Evolutionary conservation across 2,113 vertebrate genomes (phyloP).

Genomic region (Eupsittula cactorum): DNA sequence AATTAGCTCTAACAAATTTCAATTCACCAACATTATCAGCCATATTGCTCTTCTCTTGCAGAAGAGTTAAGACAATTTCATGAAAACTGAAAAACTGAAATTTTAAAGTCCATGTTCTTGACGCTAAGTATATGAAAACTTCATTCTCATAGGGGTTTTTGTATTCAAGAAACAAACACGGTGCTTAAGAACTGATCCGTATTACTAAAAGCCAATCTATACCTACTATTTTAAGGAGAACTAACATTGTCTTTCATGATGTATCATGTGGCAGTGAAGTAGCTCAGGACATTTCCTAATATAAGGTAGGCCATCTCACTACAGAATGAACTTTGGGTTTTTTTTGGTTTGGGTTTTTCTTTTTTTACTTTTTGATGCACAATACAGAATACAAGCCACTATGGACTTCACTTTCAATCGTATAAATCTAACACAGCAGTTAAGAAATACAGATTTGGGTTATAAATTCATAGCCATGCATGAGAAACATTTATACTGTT

Average conservation of each 20-base stretch:
- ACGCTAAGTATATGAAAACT: not conserved
- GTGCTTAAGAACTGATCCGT: not conserved
- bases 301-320: not conserved
- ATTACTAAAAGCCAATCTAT: not conserved
- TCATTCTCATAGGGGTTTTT: not conserved
- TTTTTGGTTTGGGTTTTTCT: not conserved
- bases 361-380: not conserved
- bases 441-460: not conserved
- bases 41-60: not conserved
- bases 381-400: not conserved
- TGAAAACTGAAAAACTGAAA: not conserved
- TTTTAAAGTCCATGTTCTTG: not conserved
- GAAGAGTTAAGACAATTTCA: not conserved
- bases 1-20: not conserved
- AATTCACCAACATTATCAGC: not conserved
- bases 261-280: fast-evolving
- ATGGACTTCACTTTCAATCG: not conserved
- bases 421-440: not conserved
- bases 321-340: not conserved
- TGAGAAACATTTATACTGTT: not conserved
- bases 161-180: not conserved
- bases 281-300: not conserved
- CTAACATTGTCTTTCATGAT: not conserved
- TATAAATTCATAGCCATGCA: not conserved
- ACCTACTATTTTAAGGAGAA: not conserved